Evolutionary conservation across 1,140 invertebrate genomes (phyloP).

Genomic region (Potamilus streckersoni): DNA sequence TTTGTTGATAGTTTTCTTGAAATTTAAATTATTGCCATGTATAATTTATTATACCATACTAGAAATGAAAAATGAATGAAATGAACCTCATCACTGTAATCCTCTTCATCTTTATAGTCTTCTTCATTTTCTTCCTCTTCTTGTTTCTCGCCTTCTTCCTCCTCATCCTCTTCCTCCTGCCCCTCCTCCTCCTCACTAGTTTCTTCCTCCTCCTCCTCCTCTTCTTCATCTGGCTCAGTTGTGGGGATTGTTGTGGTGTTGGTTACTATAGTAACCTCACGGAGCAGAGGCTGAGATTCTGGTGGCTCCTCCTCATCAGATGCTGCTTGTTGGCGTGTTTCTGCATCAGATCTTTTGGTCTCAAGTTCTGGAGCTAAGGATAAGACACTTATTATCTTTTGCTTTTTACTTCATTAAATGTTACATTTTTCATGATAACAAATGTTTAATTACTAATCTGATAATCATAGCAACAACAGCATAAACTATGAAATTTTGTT

Average conservation of each 20-base stretch:
- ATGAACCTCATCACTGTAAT: no score
- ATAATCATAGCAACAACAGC: not conserved
- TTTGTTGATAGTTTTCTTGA: no score
- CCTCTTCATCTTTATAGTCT: constrained; percentile 16
- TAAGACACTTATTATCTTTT: not conserved
- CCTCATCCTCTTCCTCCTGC: constrained; percentile 20
- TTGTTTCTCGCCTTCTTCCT: constrained; percentile 18
- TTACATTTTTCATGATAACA: not conserved
- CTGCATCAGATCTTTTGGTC: constrained; percentile 39
- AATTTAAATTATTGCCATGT: no score
- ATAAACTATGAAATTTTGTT: not conserved
- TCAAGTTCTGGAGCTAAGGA: constrained; percentile 55
- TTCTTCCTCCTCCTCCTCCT: constrained; percentile 24
- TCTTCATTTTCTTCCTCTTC: constrained; percentile 22
- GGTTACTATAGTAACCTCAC: constrained; percentile 43
- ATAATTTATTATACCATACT: no score
- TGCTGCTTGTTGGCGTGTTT: constrained; percentile 31
- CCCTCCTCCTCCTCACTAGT: constrained; percentile 24
- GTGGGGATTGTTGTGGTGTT: constrained; percentile 26
- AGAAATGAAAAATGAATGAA: no score
- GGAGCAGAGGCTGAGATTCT: constrained; percentile 53
- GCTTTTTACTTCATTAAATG: not conserved
- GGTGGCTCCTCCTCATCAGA: constrained; percentile 30
- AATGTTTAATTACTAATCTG: not conserved
- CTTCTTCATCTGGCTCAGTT: constrained; percentile 12